Percentiles rank a stretch among this genome's conserved stretches.
Conservation (phyloP, 2,797 vertebrate species). For the Pangasius sanitwongsei region DNA sequence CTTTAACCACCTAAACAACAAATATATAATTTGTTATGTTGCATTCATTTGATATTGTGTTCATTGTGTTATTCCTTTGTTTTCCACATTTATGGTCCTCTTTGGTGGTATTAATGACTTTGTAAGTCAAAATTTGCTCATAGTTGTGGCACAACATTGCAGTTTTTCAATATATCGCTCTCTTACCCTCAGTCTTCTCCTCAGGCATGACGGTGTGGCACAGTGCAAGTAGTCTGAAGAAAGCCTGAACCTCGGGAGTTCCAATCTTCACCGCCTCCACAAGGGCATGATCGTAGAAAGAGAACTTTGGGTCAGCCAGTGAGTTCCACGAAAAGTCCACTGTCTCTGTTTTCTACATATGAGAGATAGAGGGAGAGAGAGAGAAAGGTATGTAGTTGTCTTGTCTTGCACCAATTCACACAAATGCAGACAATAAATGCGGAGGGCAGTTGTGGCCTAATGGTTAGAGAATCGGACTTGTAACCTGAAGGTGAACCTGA, state of each 20-base stretch:
- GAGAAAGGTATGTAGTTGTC: background rate
- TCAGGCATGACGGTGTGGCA: conserved; percentile 95
- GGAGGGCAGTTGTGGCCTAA: too few species aligned
- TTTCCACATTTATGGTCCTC: background rate
- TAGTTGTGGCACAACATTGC: background rate
- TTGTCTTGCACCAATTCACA: background rate
- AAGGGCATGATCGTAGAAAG: conserved; percentile 85
- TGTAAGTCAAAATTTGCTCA: background rate
- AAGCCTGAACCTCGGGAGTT: conserved; percentile 71
- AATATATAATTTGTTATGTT: background rate
- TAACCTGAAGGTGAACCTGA: too few species aligned
- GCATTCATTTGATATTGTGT: background rate
- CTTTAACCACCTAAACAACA: too few species aligned
- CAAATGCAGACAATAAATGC: background rate
- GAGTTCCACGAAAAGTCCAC: conserved; percentile 89
- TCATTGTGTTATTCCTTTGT: background rate
- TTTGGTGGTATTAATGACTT: background rate
- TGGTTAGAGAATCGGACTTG: too few species aligned
- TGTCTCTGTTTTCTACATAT: conserved; percentile 79
- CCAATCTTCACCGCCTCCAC: conserved; percentile 77
- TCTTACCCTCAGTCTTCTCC: conserved; percentile 88
- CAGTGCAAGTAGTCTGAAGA: conserved; percentile 88
- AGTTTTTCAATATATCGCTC: conserved; percentile 49
- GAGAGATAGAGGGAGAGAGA: conserved; percentile 29
- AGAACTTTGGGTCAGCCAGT: conserved; percentile 85